Evolutionary conservation across 2,797 vertebrate species (phyloP), one percentile per base, ranked within the genome.

Genomic region (Strix occidentalis): DNA sequence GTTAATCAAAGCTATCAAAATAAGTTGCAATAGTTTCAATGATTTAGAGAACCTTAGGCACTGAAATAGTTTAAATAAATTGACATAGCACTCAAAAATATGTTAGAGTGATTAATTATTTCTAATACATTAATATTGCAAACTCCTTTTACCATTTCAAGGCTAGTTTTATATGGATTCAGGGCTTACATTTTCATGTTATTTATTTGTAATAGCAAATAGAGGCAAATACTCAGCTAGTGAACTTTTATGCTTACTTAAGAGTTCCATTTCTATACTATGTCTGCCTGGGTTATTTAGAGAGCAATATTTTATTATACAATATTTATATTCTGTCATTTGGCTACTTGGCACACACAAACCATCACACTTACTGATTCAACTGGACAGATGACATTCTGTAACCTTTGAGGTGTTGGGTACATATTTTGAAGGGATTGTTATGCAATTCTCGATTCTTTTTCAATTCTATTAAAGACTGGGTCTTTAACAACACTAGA

Each of bases 101-200:
- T 37, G 18, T 43, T 91, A 48, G 25, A 79, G 83, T 57, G 69
- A 71, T 89, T 13, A 92, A 90, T 94, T 96, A 89, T 91, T 91
- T 90, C 94, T 92, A 83, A 71, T 77, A 18, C 61, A 87, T 92
- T 89, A 87, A 94, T 92, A 92, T 43, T 87, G 41, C 57, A 94
- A 91, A 75, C 24, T 57, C 45, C 24, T 93, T 91, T 92, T 78
- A 87, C 75, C 50, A 83, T 80, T 95, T 83, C 87, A 89, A 82
- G 75, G 45, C 78, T 92, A 68, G 70, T 93, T 94, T 93, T 51
- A 24, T 57, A 76, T 21, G 64, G 33, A 93, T 90, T 65, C 39
- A 54, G 45, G 53, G 54, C 17, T 92, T 64, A 48, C 13, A 87
- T 20, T 60, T 80, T 92, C 58, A 63, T 60, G 35, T 68, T 89